Evolutionary conservation across 2,113 vertebrate genomes (phyloP), one percentile per base, ranked within the genome.

Genomic region (Hucho hucho): DNA sequence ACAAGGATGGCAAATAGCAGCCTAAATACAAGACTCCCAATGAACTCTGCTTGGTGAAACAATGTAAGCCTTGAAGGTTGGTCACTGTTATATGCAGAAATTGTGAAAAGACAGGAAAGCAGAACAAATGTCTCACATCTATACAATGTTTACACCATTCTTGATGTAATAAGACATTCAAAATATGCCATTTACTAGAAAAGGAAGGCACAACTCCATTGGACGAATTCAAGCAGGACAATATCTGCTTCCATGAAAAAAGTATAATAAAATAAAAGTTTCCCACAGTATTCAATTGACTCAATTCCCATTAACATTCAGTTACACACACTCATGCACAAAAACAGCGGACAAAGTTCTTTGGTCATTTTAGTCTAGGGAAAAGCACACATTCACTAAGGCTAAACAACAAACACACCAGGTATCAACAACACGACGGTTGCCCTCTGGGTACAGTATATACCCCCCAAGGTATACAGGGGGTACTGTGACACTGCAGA

Each of bases 401-500:
- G n/a, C 24, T 28, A 43, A 46, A 28, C 37, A 73, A 77, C 69
- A 76, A 70, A 7, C 68, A 73, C 26, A 49, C 59, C 75, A 71
- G 67, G 68, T 69, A 76, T 37, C 26, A 73, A 67, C 74, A 78
- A 59, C 13, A 74, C 64, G 25, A 70, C 47, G 70, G 56, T 0
- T 1, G 6, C 13, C 70, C 47, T 75, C 3, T 25, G 49, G 64
- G 47, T 37, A 59, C 20, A 59, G 56, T 59, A 59, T 59, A 59
- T 14, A 20, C 58, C 5, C 12, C 18, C 6, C 20, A 22, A 4
- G 20, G 47, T 43, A 58, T 53, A 46, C 69, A 74, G 16, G 64
- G 69, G 75, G 80, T 76, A 73, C 61, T 77, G 79, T 4, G 69
- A 47, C 72, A 20, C 24, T 22, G 59, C 26, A 67, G 75, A 82